Percentiles rank a stretch among this genome's conserved stretches.
phyloP scores from a whole-genome alignment of 1,140 invertebrate species.

The Ectropis grisescens region DNA sequence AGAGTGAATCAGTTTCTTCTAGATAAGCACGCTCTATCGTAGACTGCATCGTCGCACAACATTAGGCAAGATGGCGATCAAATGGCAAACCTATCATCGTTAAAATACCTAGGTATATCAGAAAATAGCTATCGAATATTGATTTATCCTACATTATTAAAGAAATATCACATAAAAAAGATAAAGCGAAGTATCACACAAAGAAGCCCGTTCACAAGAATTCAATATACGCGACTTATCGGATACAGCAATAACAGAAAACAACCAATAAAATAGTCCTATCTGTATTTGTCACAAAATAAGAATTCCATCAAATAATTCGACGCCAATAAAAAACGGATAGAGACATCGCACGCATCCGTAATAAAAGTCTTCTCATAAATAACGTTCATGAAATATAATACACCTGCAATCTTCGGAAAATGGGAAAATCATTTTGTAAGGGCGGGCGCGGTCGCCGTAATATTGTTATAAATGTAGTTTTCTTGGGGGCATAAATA shows the following conservation, averaged over 20 bases:
- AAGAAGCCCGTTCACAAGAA: too few relatives aligned
- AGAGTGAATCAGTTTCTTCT: too few relatives aligned
- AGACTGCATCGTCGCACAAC: too few relatives aligned
- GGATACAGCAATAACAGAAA: slow-evolving; percentile 8
- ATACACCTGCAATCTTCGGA: slow-evolving; percentile 67
- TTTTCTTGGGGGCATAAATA: slow-evolving; percentile 61
- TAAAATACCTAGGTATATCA: too few relatives aligned
- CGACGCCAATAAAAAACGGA: slow-evolving; percentile 56
- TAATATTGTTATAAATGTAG: slow-evolving; percentile 70
- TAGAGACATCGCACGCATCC: slow-evolving; percentile 67
- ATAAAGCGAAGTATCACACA: too few relatives aligned
- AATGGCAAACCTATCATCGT: too few relatives aligned
- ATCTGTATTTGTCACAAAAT: slow-evolving; percentile 41
- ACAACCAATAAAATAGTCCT: slow-evolving; percentile 26
- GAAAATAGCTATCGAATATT: too few relatives aligned
- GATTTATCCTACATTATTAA: too few relatives aligned
- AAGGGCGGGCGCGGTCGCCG: slow-evolving; percentile 61
- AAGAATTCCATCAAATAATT: slow-evolving; percentile 58
- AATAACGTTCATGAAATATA: slow-evolving; percentile 70
- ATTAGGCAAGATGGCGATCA: too few relatives aligned
- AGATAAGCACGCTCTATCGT: too few relatives aligned
- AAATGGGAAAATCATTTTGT: slow-evolving; percentile 68
- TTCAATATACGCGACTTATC: too few relatives aligned
- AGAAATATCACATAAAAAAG: too few relatives aligned
- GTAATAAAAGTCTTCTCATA: slow-evolving; percentile 68